Base-by-base conservation (phyloP, 2,888 invertebrate species). In the Orgyia antiqua region DNA sequence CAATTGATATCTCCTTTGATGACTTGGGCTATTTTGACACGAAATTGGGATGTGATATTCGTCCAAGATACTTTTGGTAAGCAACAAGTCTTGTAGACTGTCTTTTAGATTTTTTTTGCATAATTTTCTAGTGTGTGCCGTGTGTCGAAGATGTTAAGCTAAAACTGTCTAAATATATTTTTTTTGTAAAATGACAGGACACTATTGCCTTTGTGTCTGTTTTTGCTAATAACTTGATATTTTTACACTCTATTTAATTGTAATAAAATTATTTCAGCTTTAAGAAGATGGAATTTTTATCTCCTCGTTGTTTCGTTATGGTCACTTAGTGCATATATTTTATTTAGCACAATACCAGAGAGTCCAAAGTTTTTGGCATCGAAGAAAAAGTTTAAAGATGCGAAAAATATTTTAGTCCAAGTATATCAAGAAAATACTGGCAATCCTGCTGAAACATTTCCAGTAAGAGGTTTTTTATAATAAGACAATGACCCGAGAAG, bases 211-310 rank as follows among this genome's bases (percentile, higher is more conserved):
- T n/a, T n/a, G n/a, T n/a, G n/a, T n/a, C n/a, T n/a, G n/a, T n/a
- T n/a, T n/a, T n/a, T n/a, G n/a, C n/a, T n/a, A n/a, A n/a, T n/a
- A n/a, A n/a, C n/a, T n/a, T n/a, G n/a, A n/a, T n/a, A n/a, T n/a
- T n/a, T n/a, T n/a, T n/a, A n/a, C n/a, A n/a, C n/a, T n/a, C n/a
- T n/a, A n/a, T n/a, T n/a, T n/a, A n/a, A n/a, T n/a, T n/a, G n/a
- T n/a, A n/a, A n/a, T n/a, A n/a, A n/a, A n/a, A 29, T 28, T 13
- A 72, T 15, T 77, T 34, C 63, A 82, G 82, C 72, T 5, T 56
- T 82, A 6, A 66, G 77, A 31, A 67, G 70, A 10, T 84, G 83
- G 83, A 82, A 80, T 29, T 66, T 74, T 36, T 83, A 79, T 37
- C 50, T 80, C 0, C 56, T 66, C 20, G 27, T 41, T 1, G 58